A percentile compares a stretch with the other conserved stretches of the same genome.
Conservation (phyloP, 2,888 invertebrate genomes). For the Euclidia mi region DNA sequence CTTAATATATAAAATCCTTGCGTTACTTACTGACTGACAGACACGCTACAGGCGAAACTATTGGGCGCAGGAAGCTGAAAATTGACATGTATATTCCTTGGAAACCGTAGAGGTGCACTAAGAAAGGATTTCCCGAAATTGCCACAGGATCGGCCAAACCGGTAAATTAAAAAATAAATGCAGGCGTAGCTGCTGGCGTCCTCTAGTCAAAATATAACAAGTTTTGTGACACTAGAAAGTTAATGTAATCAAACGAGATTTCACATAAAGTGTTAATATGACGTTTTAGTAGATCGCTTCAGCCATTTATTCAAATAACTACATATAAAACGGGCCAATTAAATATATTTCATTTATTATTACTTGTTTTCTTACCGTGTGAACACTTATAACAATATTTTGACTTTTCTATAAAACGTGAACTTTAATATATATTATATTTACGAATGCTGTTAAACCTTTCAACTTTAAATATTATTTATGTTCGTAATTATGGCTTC, state of each 20-base stretch:
- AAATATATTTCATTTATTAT: slow-evolving; percentile 15
- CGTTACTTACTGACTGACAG: too few relatives aligned
- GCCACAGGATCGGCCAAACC: too few relatives aligned
- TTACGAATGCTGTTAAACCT: slow-evolving; percentile 7
- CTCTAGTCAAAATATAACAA: too few relatives aligned
- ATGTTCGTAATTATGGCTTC: background rate
- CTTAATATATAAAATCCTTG: too few relatives aligned
- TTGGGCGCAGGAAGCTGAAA: too few relatives aligned
- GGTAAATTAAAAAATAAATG: too few relatives aligned
- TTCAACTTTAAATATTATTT: slow-evolving; percentile 7
- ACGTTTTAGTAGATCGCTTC: background rate
- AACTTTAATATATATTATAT: slow-evolving; percentile 1
- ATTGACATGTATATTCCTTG: too few relatives aligned
- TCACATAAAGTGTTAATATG: slow-evolving; percentile 9
- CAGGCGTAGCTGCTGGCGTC: too few relatives aligned
- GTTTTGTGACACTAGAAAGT: slow-evolving; percentile 1
- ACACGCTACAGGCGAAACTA: too few relatives aligned
- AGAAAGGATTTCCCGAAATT: too few relatives aligned
- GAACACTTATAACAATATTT: slow-evolving; percentile 22
- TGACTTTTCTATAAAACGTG: slow-evolving; percentile 15
- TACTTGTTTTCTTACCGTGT: slow-evolving; percentile 8
- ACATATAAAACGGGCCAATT: slow-evolving; percentile 7
- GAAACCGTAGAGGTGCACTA: too few relatives aligned
- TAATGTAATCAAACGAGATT: background rate
- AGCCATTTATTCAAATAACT: slow-evolving; percentile 7